A percentile compares a stretch with the other conserved stretches of the same genome.
These are phyloP conservation scores for Meteorus sp. DNA, from an alignment of 1,140 invertebrate species.

Conservation along the genomic window DNA sequence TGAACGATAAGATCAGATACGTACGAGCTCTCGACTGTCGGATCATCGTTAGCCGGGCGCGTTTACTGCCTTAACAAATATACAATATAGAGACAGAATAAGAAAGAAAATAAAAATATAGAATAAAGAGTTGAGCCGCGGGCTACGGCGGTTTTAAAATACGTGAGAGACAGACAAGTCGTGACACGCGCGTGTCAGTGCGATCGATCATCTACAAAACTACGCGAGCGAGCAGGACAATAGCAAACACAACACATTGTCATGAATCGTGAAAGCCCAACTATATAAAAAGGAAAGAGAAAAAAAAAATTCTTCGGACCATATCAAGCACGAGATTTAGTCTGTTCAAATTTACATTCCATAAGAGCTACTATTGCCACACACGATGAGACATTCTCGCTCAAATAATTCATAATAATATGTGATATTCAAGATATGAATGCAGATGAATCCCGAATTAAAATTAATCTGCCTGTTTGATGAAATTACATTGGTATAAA, in stretches of 20 bases:
- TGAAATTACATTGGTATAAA: no score
- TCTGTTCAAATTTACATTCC: not conserved
- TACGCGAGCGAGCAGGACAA: no score
- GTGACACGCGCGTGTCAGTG: constrained; percentile 31
- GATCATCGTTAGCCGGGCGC: constrained; percentile 33
- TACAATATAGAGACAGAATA: not conserved
- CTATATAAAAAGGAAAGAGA: no score
- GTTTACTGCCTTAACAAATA: constrained; percentile 36
- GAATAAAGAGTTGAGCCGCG: constrained; percentile 6
- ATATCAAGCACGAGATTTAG: not conserved
- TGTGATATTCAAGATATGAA: not conserved
- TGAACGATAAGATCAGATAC: constrained; percentile 26
- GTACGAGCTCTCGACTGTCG: constrained; percentile 24
- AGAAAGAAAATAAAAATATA: constrained; percentile 5
- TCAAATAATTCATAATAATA: constrained; percentile 1
- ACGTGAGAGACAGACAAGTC: constrained; percentile 17
- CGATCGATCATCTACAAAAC: constrained; percentile 29
- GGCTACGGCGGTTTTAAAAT: constrained; percentile 10
- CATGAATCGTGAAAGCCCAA: no score
- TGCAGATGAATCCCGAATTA: not conserved
- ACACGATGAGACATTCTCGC: constrained; percentile 38
- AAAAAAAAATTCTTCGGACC: not conserved
- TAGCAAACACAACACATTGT: no score
- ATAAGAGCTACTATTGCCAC: constrained; percentile 46
- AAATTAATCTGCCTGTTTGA: no score